Base-by-base conservation (phyloP, 2,888 invertebrate genomes). In the Malachius bipustulatus region DNA sequence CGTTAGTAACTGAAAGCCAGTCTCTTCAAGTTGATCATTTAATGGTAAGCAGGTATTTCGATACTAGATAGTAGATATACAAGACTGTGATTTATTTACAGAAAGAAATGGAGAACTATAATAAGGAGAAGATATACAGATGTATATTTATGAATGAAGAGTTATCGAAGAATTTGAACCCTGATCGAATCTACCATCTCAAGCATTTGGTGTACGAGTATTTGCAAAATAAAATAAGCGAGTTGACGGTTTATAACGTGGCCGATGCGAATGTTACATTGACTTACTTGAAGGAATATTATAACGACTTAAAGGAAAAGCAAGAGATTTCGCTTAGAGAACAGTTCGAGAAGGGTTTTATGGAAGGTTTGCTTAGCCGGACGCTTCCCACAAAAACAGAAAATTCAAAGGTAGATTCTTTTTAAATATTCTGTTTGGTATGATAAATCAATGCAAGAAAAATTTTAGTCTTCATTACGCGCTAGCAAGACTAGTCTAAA, bases 111-210 rank as follows among this genome's bases (percentile, higher is more conserved):
- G 38, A 46, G 10, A 32, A 44, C 2, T 32, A 61, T 19, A 54
- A 54, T 41, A 51, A 47, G 37, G 59, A 64, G 41, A 45, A 54
- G 30, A 51, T 52, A 11, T 43, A 62, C 11, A 57, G 60, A 33
- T 52, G 58, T 2, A 54, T 64, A 49, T 42, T 65, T 12, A 42
- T 50, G 26, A 54, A 54, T 33, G 52, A 56, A 33, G 59, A 63
- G 43, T 42, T 62, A 13, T 40, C 47, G 1, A 44, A 42, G 26
- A 60, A 56, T 36, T 38, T 65, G 16, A 59, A 56, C 12, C 50
- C 49, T 29, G 54, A 56, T 2, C 46, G 64, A 27, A 40, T 52
- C 3, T 48, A 54, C 8, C 62, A 63, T 39, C 52, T 64, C 19
- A 45, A 57, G 34, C 47, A 51, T 11, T 48, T 56, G 2, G 52